Evolutionary conservation across 2,113 vertebrate species (phyloP), one percentile per base, ranked within the genome.

Genomic region (Colius striatus): DNA sequence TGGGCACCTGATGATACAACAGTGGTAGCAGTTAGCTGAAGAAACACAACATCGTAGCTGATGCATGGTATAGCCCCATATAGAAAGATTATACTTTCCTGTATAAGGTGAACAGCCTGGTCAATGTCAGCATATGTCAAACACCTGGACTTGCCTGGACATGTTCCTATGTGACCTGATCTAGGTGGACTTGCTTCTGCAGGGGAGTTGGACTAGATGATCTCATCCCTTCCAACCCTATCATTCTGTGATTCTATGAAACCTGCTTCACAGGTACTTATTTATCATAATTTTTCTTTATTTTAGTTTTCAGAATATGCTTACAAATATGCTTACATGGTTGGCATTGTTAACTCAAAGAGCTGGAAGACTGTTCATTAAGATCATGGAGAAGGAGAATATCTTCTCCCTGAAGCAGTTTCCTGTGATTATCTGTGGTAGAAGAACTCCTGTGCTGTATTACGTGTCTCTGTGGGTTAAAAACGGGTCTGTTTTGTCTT

Each of bases 1-100:
- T 57, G 67, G 47, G 11, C 19, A 32, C 8, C 26, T 72, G 29
- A 12, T 55, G 0, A 0, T 65, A 32, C 16, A 17, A 4, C 3
- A 3, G 6, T 43, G 26, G 9, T 36, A 47, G 12, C 10, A 36
- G 13, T 61, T 38, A 45, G 18, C 38, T 78, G 43, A 78, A 74
- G 38, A 47, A 63, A 32, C 4, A 51, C 30, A 10, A 3, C 51
- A 3, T 51, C 7, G 29, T 55, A 4, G 13, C 79, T 83, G 60
- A 34, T 70, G 30, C 47, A 18, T 19, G 53, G 11, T 36, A 43
- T 34, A 71, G 38, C 5, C 18, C 18, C 38, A 16, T 78, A 23
- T 15, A 34, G 45, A 77, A 29, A 32, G 18, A 18, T 74, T 21
- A 20, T 34, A 13, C 32, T 92, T 71, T 29, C 15, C 57, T 90